Percentiles rank a stretch among this genome's conserved stretches.
phyloP scores from a whole-genome alignment of 2,888 invertebrate species.

The Eilema depressum region DNA sequence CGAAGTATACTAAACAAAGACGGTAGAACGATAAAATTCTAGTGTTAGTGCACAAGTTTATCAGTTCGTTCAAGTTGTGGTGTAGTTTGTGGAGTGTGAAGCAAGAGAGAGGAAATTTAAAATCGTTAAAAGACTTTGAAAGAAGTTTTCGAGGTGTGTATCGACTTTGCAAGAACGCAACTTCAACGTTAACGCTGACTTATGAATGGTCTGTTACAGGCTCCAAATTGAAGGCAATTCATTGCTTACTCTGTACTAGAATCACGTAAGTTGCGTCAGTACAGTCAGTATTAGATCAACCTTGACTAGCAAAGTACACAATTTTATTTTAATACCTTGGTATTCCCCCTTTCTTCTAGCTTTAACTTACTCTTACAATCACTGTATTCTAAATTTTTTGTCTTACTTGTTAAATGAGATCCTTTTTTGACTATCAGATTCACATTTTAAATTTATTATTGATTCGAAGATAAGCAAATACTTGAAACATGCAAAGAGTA shows the following conservation, averaged over 20 bases:
- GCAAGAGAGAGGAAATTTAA: slow-evolving; percentile 35
- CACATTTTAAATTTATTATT: not conserved
- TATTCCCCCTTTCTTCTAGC: too few species aligned
- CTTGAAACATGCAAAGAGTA: not conserved
- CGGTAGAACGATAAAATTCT: slow-evolving; percentile 47
- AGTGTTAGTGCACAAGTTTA: slow-evolving; percentile 50
- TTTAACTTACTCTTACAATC: too few species aligned
- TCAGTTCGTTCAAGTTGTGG: slow-evolving; percentile 41
- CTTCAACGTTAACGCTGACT: not conserved
- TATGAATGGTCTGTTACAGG: not conserved
- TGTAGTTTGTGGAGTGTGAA: slow-evolving; percentile 37
- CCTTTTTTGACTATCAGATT: not conserved
- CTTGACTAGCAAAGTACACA: too few species aligned
- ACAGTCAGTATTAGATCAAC: too few species aligned
- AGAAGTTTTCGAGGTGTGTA: not conserved
- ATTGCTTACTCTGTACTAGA: too few species aligned
- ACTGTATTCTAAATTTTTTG: too few species aligned
- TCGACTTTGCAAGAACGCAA: not conserved
- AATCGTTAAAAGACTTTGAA: not conserved
- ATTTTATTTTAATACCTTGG: too few species aligned
- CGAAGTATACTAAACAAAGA: slow-evolving; percentile 21
- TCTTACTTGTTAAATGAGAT: too few species aligned
- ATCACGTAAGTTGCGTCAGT: too few species aligned
- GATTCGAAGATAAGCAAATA: not conserved
- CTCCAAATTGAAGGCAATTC: too few species aligned